These are phyloP conservation scores for Epicauta chinensis DNA, from an alignment of 1,140 invertebrate genomes.

Conservation along the genomic window DNA sequence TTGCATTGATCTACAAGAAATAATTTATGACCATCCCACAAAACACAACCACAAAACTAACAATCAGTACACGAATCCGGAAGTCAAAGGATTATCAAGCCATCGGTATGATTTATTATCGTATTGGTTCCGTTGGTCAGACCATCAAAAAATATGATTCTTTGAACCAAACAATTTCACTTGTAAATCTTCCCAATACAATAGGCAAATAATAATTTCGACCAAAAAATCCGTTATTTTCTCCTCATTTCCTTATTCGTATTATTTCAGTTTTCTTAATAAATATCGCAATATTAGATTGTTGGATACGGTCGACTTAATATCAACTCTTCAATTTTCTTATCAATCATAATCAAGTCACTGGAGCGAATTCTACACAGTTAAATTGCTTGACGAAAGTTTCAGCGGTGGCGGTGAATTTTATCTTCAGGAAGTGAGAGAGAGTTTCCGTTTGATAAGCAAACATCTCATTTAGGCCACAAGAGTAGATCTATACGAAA, in stretches of 20 bases:
- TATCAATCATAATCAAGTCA: slow-evolving; percentile 42
- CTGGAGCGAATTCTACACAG: slow-evolving; percentile 34
- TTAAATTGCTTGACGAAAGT: slow-evolving; percentile 38
- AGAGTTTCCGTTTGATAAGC: slow-evolving; percentile 38
- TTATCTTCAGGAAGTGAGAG: slow-evolving; percentile 34
- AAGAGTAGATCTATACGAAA: slow-evolving; percentile 21
- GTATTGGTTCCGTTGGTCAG: slow-evolving; percentile 10
- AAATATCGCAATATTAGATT: not conserved
- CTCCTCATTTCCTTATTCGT: not conserved
- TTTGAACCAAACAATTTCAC: too few species aligned
- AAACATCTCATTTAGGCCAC: slow-evolving; percentile 40
- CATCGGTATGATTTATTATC: slow-evolving; percentile 15
- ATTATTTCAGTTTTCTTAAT: not conserved
- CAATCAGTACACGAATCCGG: slow-evolving; percentile 9
- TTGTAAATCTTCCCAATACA: slow-evolving; percentile 6
- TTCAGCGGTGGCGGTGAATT: slow-evolving; percentile 22
- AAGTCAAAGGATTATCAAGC: slow-evolving; percentile 10
- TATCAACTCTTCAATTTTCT: slow-evolving; percentile 30
- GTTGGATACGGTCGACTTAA: not conserved
- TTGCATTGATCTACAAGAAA: not conserved
- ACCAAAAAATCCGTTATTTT: not conserved
- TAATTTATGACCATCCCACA: slow-evolving; percentile 13
- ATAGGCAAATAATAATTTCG: too few species aligned
- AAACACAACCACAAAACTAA: slow-evolving; percentile 5
- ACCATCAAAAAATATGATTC: too few species aligned